Base-by-base conservation (phyloP, 2,888 invertebrate genomes). In the Epirrhoe tristata region DNA sequence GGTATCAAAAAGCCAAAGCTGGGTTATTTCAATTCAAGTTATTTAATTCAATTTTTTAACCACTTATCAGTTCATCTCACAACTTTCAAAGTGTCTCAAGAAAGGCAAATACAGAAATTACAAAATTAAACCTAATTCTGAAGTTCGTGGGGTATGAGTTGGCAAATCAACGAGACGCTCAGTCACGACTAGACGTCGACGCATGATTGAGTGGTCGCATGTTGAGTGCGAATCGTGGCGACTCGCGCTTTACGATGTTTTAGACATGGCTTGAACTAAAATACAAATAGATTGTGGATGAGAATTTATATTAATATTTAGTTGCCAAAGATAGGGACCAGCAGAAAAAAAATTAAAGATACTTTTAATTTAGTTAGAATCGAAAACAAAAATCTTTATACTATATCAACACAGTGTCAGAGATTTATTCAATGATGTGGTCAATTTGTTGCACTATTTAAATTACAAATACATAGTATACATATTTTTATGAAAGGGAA, bases 141-240 rank as follows among this genome's bases (percentile, higher is more conserved):
- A 60, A 34, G 58, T 48, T 63, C 60, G 60, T 67, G 64, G 52
- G 46, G 58, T 68, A 54, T 6, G 62, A 60, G 70, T 70, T 67
- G 58, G 71, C 61, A 71, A 76, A 77, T 77, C 55, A 69, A 61
- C 59, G 53, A 74, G 60, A 69, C 74, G 62, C 72, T 76, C 66
- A 77, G 73, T 78, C 77, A 78, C 75, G 78, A 79, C 63, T 66
- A 70, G 68, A 72, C 69, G 74, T 77, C 72, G 70, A 74, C 71
- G 50, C 70, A 77, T 78, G 78, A 82, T 78, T 77, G 81, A 83
- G 77, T 73, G 76, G 76, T 82, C 77, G 74, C 78, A 80, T 78
- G 77, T 74, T 75, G 75, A 77, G 74, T 77, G 74, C 72, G 75
- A 79, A 77, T 79, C 74, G 74, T 71, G 70, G 66, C 67, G 66